phyloP scores from a whole-genome alignment of 2,888 invertebrate species.

The Phytoseiulus persimilis region DNA sequence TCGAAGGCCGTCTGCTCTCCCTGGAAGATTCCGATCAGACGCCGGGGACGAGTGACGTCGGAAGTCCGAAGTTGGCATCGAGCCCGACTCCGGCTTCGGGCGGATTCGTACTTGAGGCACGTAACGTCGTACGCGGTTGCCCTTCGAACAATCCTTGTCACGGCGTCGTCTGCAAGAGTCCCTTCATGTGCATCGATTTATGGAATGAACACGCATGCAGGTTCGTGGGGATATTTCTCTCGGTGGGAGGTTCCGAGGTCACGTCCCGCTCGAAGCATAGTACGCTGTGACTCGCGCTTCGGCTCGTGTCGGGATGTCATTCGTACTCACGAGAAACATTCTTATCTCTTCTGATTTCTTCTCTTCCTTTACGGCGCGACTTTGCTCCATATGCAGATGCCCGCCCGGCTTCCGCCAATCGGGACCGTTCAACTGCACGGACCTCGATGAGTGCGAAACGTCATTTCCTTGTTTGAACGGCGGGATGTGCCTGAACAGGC shows the following conservation, averaged over 20 bases:
- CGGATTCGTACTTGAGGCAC: conserved; percentile 86
- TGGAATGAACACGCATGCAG: conserved; percentile 50
- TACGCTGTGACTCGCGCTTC: neutral
- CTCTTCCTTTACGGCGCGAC: too few species aligned
- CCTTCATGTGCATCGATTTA: conserved; percentile 61
- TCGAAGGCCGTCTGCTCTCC: conserved; percentile 51
- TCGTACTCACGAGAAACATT: too few species aligned
- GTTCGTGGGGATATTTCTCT: neutral
- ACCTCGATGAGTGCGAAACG: conserved; percentile 45
- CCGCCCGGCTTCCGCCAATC: conserved; percentile 41
- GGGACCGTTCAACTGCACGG: conserved; percentile 43
- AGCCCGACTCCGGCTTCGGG: conserved; percentile 53
- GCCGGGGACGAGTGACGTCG: neutral
- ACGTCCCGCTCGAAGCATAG: neutral
- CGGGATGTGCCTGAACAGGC: conserved; percentile 43
- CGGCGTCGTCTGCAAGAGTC: conserved; percentile 83
- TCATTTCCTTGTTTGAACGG: conserved; percentile 43
- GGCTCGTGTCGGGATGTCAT: neutral
- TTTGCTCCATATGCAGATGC: conserved; percentile 40
- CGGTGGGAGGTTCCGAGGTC: neutral
- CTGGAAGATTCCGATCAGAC: conserved; percentile 47
- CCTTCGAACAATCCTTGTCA: conserved; percentile 88
- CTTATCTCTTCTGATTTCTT: too few species aligned
- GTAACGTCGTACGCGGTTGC: conserved; percentile 81
- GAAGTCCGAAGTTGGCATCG: neutral